These are phyloP conservation scores for Thalassoma bifasciatum DNA, from an alignment of 2,113 vertebrate species.

Conservation along the genomic window DNA sequence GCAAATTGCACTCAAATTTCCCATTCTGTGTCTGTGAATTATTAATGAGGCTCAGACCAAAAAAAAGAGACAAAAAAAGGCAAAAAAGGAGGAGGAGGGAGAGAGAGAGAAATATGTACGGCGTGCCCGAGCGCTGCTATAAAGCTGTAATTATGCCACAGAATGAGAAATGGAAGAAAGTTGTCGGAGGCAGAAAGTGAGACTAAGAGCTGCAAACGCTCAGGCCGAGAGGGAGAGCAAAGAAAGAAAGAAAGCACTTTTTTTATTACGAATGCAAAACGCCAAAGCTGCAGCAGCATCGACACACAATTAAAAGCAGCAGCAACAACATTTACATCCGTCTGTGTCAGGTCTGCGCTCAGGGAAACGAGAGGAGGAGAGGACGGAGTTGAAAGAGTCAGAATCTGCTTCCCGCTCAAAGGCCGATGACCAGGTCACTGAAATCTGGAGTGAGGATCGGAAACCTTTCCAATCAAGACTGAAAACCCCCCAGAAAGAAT, in stretches of 20 bases:
- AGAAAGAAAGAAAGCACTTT: no score
- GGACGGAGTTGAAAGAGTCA: no score
- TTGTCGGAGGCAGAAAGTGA: slow-evolving; percentile 65
- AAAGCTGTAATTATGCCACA: slow-evolving; percentile 74
- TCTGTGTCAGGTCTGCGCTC: neutral
- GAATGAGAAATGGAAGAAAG: slow-evolving; percentile 75
- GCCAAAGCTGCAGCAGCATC: slow-evolving; percentile 39
- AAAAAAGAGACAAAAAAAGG: slow-evolving; percentile 48
- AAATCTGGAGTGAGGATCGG: no score
- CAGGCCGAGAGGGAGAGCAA: slow-evolving; percentile 19
- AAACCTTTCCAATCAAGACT: no score
- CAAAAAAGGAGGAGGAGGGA: neutral
- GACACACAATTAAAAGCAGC: slow-evolving; percentile 49
- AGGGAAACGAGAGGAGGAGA: neutral
- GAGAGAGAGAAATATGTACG: slow-evolving; percentile 35
- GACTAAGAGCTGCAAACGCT: slow-evolving; percentile 41
- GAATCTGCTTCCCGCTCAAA: no score
- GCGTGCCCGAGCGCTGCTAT: slow-evolving; percentile 50
- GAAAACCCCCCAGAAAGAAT: no score
- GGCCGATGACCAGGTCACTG: no score
- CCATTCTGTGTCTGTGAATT: slow-evolving; percentile 78
- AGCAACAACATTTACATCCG: slow-evolving; percentile 39
- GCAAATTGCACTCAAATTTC: slow-evolving; percentile 79
- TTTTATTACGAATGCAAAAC: slow-evolving; percentile 59
- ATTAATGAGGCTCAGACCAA: slow-evolving; percentile 73